Evolutionary conservation across 1,140 invertebrate genomes (phyloP).

Genomic region (Drosophila equinoxialis): DNA sequence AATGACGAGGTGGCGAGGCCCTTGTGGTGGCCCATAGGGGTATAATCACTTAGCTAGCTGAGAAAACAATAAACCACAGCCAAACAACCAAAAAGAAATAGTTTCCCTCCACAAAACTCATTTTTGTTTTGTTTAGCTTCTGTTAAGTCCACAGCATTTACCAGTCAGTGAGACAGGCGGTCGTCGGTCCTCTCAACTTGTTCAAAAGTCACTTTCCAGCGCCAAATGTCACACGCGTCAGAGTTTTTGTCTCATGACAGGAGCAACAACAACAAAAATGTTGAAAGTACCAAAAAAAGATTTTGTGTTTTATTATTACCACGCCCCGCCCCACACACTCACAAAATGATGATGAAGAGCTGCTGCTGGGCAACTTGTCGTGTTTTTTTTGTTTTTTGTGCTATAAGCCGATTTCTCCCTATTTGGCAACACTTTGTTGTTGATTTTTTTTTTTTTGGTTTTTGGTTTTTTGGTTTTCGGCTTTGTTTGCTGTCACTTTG

Average conservation of each 20-base stretch:
- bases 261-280: conserved; percentile 33
- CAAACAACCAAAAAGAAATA: conserved; percentile 20
- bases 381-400: conserved; percentile 20
- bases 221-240: conserved; percentile 75
- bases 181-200: conserved; percentile 25
- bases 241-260: conserved; percentile 51
- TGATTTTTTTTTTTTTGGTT: conserved; percentile 1
- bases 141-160: conserved; percentile 18
- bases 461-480: conserved; percentile 21
- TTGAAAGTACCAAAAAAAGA: conserved; percentile 30
- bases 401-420: conserved; percentile 21
- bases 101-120: conserved; percentile 28
- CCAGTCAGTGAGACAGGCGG: not conserved
- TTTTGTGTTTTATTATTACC: conserved; percentile 65
- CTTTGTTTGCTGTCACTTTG: conserved; percentile 1
- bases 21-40: conserved; percentile 39
- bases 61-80: conserved; percentile 62
- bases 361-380: conserved; percentile 21
- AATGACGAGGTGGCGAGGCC: conserved; percentile 31
- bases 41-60: conserved; percentile 38
- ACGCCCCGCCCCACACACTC: conserved; percentile 51
- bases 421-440: conserved; percentile 18
- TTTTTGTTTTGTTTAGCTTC: conserved; percentile 30
- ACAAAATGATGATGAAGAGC: conserved; percentile 43
- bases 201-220: conserved; percentile 60